Base-by-base conservation (phyloP, 1,140 invertebrate genomes). In the Antheraea mylitta region DNA sequence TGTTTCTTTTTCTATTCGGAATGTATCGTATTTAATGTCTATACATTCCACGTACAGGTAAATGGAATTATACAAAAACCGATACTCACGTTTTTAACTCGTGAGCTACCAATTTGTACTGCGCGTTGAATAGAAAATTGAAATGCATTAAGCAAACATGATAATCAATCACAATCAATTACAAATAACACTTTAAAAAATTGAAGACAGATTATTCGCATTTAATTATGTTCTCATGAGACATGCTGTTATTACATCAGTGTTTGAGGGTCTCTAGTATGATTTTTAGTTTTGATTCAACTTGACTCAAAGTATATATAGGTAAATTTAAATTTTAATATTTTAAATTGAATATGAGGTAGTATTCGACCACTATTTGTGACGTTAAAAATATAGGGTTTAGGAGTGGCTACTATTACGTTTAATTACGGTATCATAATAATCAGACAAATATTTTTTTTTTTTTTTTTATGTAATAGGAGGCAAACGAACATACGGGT, bases 111-210 rank as follows among this genome's bases (percentile, higher is more conserved):
- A 53, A 53, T 53, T 53, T 53, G 45, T 16, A 13, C 45, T 16
- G 9, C 4, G 45, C 16, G 45, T 53, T 53, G 45, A 53, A 53
- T 53, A n/a, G 45, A 16, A 53, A 53, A 53, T 53, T 53, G 45
- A 53, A 53, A 53, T 53, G 45, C 45, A 53, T 53, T 53, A 53
- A 53, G 45, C 45, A 53, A n/a, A 53, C 45, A 53, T 13, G 45
- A 53, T 53, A 53, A 53, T 53, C 11, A 53, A 53, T 53, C 45
- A 53, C 45, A 53, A 53, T 53, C 45, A 53, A 53, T 53, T 53
- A 53, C 45, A 53, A 53, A 53, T 53, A 53, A 53, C 45, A 53
- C 45, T 53, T 53, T 53, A 53, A 13, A 42, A 53, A 53, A 53
- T 53, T n/a, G 45, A 53, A 53, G 45, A 53, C 45, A 53, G 0